Base-by-base conservation (phyloP, 2,797 vertebrate genomes). In the Oreonectes daqikongensis region DNA sequence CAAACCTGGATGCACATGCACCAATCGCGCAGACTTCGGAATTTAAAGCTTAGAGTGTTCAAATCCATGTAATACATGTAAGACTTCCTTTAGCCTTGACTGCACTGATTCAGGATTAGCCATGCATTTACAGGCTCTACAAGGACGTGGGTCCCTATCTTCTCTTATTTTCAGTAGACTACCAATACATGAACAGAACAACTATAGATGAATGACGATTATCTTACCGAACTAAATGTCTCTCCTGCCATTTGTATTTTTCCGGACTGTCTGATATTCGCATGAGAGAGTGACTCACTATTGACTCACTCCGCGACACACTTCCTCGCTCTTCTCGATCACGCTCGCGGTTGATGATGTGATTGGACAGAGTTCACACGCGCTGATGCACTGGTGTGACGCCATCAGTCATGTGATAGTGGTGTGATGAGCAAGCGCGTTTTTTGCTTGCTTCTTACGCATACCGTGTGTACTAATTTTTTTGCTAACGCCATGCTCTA, bases 181-280 rank as follows among this genome's bases (percentile, higher is more conserved):
- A 26, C 8, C 12, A 68, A 5, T 18, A 57, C 14, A 26, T 28
- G 17, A 38, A n/a, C 18, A 61, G 8, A 18, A 28, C 30, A 17
- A 10, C 7, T 11, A n/a, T 10, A 3, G 1, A 50, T 50, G 7
- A 30, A 5, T 0, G 15, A 30, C 66, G 15, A 75, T 42, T 17
- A 24, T 14, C 80, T 90, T 90, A 93, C 93, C 90, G 79, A 82
- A 86, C 82, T 85, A 11, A 77, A 81, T 10, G 87, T 82, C 26
- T 87, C 87, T 46, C 75, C 80, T 11, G 85, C 72, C 92, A 93
- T 93, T 46, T 44, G 10, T n/a, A n/a, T n/a, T n/a, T n/a, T n/a
- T 42, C 48, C 66, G 32, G 1, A 22, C 55, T 28, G 8, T 28
- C 9, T 38, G 14, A 15, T n/a, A n/a, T 22, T n/a, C 17, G 11